phyloP scores from a whole-genome alignment of 2,888 invertebrate genomes.

The Harmothoe impar region DNA sequence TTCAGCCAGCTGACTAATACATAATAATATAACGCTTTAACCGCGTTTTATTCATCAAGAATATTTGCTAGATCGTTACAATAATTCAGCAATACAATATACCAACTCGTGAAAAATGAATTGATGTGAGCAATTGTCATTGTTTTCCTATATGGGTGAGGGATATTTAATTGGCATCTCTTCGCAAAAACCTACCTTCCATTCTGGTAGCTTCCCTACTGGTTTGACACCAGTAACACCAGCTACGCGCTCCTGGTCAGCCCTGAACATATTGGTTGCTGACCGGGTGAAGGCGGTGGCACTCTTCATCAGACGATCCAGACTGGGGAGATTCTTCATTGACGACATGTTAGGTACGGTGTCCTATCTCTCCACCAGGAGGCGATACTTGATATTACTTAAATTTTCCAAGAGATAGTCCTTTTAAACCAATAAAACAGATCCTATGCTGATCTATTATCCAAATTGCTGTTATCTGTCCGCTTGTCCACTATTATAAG shows the following conservation, averaged over 20 bases:
- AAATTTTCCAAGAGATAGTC: too few relatives aligned
- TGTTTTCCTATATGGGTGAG: too few relatives aligned
- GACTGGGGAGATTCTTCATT: background rate
- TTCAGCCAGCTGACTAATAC: too few relatives aligned
- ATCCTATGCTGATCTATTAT: background rate
- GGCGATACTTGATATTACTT: background rate
- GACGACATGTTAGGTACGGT: background rate
- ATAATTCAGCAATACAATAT: too few relatives aligned
- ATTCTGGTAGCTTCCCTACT: background rate
- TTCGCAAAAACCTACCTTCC: background rate
- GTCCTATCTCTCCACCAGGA: background rate
- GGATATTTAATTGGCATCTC: too few relatives aligned
- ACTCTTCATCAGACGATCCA: background rate
- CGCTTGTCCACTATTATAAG: background rate
- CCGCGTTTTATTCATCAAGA: too few relatives aligned
- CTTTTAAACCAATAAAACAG: background rate
- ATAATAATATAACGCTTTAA: too few relatives aligned
- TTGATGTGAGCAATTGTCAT: too few relatives aligned
- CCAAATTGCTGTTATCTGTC: background rate
- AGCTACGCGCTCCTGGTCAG: background rate
- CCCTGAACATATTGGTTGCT: slow-evolving; percentile 11
- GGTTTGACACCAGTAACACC: background rate
- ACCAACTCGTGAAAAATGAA: too few relatives aligned
- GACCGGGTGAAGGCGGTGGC: background rate
- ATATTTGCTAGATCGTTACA: too few relatives aligned